These are phyloP conservation scores for Ibidorhyncha struthersii DNA, from an alignment of 2,113 vertebrate species.

Conservation along the genomic window DNA sequence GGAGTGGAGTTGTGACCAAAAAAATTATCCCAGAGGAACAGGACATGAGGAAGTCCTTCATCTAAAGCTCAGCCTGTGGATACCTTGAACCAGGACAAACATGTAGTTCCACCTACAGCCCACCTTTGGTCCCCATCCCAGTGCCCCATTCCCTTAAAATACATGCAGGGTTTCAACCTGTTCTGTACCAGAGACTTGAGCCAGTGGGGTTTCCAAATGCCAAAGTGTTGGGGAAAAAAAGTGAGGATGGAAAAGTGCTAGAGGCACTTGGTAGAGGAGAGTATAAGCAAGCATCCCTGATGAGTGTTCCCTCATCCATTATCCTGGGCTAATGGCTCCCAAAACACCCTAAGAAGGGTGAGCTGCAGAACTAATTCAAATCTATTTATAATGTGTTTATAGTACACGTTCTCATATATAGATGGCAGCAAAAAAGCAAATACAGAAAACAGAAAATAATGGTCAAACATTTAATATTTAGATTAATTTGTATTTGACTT, in stretches of 20 bases:
- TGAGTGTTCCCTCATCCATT: neutral
- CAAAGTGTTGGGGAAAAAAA: neutral
- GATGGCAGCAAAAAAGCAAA: neutral
- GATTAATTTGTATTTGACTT: neutral
- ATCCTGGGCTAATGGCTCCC: neutral
- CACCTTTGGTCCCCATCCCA: neutral
- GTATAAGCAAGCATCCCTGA: too few species aligned
- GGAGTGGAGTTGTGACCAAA: neutral
- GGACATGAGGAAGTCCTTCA: neutral
- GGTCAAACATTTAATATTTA: neutral
- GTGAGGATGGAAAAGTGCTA: neutral
- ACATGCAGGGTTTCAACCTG: neutral
- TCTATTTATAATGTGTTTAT: neutral
- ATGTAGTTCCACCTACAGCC: accelerated
- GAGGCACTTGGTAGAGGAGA: neutral
- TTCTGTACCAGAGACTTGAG: neutral
- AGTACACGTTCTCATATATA: neutral
- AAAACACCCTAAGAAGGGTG: neutral
- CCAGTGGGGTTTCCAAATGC: neutral
- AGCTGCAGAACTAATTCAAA: neutral
- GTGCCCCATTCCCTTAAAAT: neutral
- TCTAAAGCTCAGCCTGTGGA: neutral
- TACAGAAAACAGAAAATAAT: neutral
- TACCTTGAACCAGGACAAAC: neutral
- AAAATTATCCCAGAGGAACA: neutral